A percentile compares a stretch with the other conserved stretches of the same genome.
These are phyloP conservation scores for Fundulus diaphanus DNA, from an alignment of 2,797 vertebrate genomes.

Conservation along the genomic window DNA sequence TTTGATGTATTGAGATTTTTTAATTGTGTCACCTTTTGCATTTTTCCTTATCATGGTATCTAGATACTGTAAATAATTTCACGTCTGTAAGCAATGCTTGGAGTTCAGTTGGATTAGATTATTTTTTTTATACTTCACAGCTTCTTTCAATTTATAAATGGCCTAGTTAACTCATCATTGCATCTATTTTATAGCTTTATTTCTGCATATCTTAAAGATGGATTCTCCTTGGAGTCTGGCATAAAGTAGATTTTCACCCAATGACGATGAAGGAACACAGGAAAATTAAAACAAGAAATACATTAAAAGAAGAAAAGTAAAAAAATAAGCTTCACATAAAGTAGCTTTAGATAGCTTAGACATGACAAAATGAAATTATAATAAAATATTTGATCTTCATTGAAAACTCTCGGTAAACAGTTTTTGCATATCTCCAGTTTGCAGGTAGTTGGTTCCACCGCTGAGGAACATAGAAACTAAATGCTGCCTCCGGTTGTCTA, in stretches of 20 bases:
- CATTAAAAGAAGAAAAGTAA: too few species aligned
- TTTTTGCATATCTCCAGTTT: too few species aligned
- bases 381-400: background rate
- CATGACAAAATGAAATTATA: background rate
- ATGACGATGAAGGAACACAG: background rate
- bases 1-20: constrained; percentile 30
- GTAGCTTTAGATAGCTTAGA: background rate
- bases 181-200: background rate
- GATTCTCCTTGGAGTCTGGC: background rate
- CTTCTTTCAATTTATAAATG: background rate
- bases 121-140: background rate
- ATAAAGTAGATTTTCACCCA: background rate
- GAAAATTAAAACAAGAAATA: background rate
- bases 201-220: background rate
- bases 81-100: accelerated
- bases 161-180: background rate
- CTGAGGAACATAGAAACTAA: too few species aligned
- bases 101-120: background rate
- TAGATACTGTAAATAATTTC: background rate
- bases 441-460: too few species aligned
- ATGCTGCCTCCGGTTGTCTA: too few species aligned
- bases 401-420: too few species aligned
- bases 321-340: background rate
- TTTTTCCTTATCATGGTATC: background rate
- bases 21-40: background rate